Conservation (phyloP, 2,113 vertebrate species). For the Dasypus novemcinctus region DNA sequence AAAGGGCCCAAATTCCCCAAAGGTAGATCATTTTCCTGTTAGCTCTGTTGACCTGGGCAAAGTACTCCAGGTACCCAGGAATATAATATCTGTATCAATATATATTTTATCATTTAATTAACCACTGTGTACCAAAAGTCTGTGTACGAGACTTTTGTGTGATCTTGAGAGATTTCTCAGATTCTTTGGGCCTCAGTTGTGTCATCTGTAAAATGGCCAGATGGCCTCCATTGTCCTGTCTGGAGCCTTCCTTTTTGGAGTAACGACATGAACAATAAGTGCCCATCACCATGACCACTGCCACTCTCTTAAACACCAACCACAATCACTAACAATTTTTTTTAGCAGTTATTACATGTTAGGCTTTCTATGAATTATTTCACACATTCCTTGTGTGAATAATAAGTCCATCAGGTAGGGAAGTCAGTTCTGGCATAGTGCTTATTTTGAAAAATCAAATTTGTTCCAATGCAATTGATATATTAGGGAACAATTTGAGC, state of each 20-base stretch:
- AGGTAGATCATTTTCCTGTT: conserved; percentile 30
- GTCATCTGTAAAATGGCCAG: background rate
- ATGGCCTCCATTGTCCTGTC: background rate
- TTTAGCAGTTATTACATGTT: background rate
- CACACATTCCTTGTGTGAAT: background rate
- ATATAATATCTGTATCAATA: background rate
- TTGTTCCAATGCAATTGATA: background rate
- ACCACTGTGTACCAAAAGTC: background rate
- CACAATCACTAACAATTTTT: background rate
- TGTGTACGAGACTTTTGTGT: background rate
- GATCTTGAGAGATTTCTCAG: background rate
- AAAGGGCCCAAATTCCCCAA: conserved; percentile 39
- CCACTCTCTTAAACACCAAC: background rate
- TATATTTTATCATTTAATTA: background rate
- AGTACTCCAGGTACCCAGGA: background rate
- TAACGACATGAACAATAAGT: background rate
- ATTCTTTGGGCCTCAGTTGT: background rate
- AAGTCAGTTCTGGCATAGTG: background rate
- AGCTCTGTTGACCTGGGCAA: conserved; percentile 20
- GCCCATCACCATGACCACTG: background rate
- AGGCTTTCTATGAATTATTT: background rate
- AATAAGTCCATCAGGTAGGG: background rate
- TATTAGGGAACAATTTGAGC: background rate
- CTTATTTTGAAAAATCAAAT: background rate
- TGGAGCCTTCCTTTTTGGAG: background rate